These are phyloP conservation scores for Ceyx erithaca DNA, from an alignment of 2,797 vertebrate species.

Conservation along the genomic window DNA sequence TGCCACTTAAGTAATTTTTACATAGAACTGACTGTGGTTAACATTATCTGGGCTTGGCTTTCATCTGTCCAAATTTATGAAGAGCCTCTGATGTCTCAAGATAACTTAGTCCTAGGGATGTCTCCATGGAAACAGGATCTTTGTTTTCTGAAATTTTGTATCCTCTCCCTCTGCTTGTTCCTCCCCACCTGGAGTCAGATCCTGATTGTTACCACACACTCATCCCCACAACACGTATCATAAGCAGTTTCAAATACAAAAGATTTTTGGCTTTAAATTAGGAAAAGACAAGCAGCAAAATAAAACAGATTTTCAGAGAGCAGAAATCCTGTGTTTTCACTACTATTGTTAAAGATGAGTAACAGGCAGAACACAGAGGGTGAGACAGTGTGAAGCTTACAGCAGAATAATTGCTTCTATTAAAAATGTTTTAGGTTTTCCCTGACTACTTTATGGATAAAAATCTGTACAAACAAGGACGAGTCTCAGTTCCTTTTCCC, in stretches of 20 bases:
- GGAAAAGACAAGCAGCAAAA: conserved; percentile 15
- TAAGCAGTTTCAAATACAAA: neutral
- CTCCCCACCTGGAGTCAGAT: neutral
- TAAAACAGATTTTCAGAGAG: conserved; percentile 7
- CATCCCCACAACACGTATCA: neutral
- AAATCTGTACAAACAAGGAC: conserved; percentile 50
- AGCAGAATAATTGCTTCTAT: conserved; percentile 43
- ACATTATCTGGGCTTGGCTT: conserved; percentile 25
- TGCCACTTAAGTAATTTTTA: conserved; percentile 22
- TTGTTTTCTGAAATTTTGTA: conserved; percentile 52
- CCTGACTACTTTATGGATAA: conserved; percentile 43
- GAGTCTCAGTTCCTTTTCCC: neutral
- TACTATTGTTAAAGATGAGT: conserved; percentile 1
- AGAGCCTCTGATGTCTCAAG: conserved; percentile 39
- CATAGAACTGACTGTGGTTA: neutral
- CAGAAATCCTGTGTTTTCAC: conserved; percentile 7
- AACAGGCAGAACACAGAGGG: conserved; percentile 27
- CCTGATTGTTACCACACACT: neutral
- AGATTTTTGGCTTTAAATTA: conserved; percentile 3
- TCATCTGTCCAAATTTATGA: conserved; percentile 33
- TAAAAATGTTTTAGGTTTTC: conserved; percentile 50
- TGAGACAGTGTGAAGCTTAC: conserved; percentile 12
- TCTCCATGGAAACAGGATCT: conserved; percentile 67
- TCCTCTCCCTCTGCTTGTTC: conserved; percentile 5
- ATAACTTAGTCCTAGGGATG: conserved; percentile 44